These are phyloP conservation scores for Machaerirhynchus nigripectus DNA, from an alignment of 2,113 vertebrate genomes.

Conservation along the genomic window DNA sequence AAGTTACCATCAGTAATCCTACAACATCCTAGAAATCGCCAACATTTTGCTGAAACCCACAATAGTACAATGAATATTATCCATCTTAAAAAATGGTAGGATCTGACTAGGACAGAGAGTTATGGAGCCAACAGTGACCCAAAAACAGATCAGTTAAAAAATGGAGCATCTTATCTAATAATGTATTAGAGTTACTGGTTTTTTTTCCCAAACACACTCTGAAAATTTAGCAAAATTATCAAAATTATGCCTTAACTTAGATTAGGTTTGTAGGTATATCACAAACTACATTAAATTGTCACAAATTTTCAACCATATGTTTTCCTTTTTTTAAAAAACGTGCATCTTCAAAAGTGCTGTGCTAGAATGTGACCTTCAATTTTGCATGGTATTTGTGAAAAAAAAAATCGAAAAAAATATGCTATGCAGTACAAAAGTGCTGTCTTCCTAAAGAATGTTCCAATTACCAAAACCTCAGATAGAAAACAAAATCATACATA, in stretches of 20 bases:
- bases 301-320: background rate
- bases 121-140: background rate
- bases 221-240: background rate
- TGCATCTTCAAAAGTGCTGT: background rate
- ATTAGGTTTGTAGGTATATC: background rate
- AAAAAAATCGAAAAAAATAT: background rate
- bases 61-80: background rate
- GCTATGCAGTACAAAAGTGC: background rate
- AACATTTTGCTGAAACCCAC: background rate
- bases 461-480: background rate
- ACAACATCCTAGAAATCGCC: background rate
- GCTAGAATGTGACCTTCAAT: background rate
- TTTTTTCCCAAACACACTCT: background rate
- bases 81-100: background rate
- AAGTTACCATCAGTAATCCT: background rate
- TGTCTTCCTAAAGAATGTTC: background rate
- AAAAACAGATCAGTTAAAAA: background rate
- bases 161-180: background rate
- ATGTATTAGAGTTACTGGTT: accelerated
- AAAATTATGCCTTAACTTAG: background rate
- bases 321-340: background rate
- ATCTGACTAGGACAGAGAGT: background rate
- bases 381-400: background rate
- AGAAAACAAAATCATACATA: background rate
- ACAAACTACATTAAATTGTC: background rate